A percentile compares a stretch with the other conserved stretches of the same genome.
Conservation (phyloP, 2,888 invertebrate species). For the Phragmatobia fuliginosa region DNA sequence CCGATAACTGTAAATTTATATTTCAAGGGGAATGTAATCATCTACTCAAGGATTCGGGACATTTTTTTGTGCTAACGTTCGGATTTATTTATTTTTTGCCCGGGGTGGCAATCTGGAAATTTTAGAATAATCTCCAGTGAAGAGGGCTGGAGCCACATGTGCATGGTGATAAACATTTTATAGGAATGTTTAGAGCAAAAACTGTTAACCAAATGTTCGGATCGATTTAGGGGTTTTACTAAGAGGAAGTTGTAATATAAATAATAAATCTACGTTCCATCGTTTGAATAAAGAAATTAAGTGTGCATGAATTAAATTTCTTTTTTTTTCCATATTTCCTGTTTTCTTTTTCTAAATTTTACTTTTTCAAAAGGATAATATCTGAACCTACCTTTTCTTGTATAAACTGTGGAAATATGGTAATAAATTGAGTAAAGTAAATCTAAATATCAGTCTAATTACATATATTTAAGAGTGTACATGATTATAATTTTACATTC, state of each 20-base stretch:
- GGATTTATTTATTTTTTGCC: conserved; percentile 86
- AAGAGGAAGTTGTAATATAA: conserved; percentile 82
- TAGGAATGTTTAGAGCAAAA: conserved; percentile 85
- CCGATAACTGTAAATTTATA: conserved; percentile 77
- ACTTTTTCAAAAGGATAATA: neutral
- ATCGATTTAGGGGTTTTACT: conserved; percentile 73
- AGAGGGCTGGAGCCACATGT: conserved; percentile 82
- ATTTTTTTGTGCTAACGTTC: conserved; percentile 75
- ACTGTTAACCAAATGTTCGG: conserved; percentile 81
- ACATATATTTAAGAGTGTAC: too few species aligned
- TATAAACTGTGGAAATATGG: neutral
- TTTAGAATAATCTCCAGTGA: conserved; percentile 82
- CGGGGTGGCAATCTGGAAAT: conserved; percentile 86
- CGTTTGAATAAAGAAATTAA: conserved; percentile 34
- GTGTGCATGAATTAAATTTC: neutral
- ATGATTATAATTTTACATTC: too few species aligned
- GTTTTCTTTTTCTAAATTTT: neutral
- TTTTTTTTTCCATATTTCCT: neutral
- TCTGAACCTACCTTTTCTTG: neutral
- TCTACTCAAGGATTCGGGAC: conserved; percentile 76
- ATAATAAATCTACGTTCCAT: conserved; percentile 62
- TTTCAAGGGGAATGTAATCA: conserved; percentile 82
- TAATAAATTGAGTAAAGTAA: too few species aligned
- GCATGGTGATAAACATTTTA: conserved; percentile 85
- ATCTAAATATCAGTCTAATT: too few species aligned